Evolutionary conservation across 2,113 vertebrate genomes (phyloP), one percentile per base, ranked within the genome.

Genomic region (Planiliza haematocheilus): DNA sequence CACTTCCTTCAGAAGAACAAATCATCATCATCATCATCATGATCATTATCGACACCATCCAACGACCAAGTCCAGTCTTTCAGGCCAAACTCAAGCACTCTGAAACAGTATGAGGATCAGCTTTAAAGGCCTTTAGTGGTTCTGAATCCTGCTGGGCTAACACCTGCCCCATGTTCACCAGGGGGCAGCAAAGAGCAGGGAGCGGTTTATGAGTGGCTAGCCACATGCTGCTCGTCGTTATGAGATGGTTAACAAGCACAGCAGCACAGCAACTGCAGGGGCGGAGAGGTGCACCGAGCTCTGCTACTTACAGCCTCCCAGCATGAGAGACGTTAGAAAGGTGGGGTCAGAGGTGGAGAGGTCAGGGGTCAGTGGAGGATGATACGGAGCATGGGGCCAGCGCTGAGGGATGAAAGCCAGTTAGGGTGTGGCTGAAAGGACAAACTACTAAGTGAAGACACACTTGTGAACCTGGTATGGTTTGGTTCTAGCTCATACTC

Each of bases 31-130:
- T 96, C 95, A 67, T 80, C n/a, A n/a, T n/a, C n/a, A 14, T n/a
- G 36, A 45, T 37, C 93, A 95, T 96, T 94, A 94, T 96, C 96
- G 94, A 68, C 82, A 84, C 89, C 90, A 86, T 91, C 91, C 83
- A 98, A 93, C 74, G 96, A 94, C 98, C 96, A 99, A 93, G 93
- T 96, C 97, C 96, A 99, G 95, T 96, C 96, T 92, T 95, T 97
- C 93, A 97, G 96, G 92, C 95, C 94, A 95, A 99, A 95, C 91
- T 96, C 97, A 95, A 99, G 94, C 90, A 97, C 93, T 93, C 98
- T 99, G 97, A 84, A 99, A 99, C 51, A 90, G 93, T 14, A 86
- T 82, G 68, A 78, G 70, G 67, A 70, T 85, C 75, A 85, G 49
- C 34, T 75, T 63, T 52, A 61, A 46, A 10, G 24, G 53, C 17